These are phyloP conservation scores for Sebastes cheni DNA, from an alignment of 2,797 vertebrate species.

Conservation along the genomic window DNA sequence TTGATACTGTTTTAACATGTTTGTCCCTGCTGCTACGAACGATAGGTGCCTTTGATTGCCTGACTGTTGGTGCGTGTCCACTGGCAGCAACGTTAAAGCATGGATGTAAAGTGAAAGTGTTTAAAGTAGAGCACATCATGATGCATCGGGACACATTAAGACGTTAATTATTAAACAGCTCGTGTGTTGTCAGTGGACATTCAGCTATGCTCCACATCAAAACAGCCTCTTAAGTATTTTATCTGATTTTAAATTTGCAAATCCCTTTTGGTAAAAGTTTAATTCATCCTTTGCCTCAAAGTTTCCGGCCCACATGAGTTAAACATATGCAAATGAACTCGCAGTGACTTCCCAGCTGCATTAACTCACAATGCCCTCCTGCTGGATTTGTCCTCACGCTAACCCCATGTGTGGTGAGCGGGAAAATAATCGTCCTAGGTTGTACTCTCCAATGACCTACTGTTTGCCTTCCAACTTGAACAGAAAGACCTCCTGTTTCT, in stretches of 20 bases:
- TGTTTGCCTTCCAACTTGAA: neutral
- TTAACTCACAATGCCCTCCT: conserved; percentile 9
- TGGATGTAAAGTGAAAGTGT: neutral
- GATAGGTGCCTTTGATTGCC: neutral
- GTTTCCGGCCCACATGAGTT: conserved; percentile 18
- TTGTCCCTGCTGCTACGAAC: neutral
- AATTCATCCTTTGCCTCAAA: conserved; percentile 35
- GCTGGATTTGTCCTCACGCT: conserved; percentile 30
- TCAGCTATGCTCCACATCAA: neutral
- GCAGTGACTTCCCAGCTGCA: conserved; percentile 8
- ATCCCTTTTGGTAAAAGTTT: conserved; percentile 25
- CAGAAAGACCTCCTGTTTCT: neutral
- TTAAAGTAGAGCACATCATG: conserved; percentile 4
- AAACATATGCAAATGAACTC: conserved; percentile 33
- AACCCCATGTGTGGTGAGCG: conserved; percentile 23
- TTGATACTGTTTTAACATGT: neutral
- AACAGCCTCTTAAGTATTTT: conserved; percentile 1
- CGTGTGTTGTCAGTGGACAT: neutral
- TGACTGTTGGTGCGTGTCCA: neutral
- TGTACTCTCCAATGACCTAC: conserved; percentile 14
- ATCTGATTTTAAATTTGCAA: conserved; percentile 7
- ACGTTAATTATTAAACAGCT: neutral
- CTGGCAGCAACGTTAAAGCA: neutral
- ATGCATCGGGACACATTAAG: neutral
- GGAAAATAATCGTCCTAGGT: conserved; percentile 15